A percentile compares a stretch with the other conserved stretches of the same genome.
These are phyloP conservation scores for Ctena decussata DNA, from an alignment of 2,888 invertebrate species.

Conservation along the genomic window DNA sequence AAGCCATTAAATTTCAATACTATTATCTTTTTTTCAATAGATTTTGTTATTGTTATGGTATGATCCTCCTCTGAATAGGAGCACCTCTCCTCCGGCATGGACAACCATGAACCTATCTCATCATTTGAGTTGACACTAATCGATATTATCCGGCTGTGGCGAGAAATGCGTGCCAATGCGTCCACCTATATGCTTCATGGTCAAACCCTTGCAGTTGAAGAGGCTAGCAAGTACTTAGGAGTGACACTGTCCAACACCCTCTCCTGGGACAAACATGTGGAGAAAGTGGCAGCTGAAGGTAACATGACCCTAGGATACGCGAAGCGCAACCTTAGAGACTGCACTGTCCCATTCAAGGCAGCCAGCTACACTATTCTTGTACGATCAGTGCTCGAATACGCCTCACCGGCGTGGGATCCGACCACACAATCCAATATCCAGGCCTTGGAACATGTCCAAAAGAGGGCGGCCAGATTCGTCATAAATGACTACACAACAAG, in stretches of 20 bases:
- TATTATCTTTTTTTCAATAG: no score
- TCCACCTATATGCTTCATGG: slow-evolving; percentile 11
- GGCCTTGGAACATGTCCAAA: slow-evolving; percentile 11
- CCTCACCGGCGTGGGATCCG: slow-evolving; percentile 17
- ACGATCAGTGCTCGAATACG: slow-evolving; percentile 17
- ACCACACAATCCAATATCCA: background rate
- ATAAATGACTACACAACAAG: slow-evolving; percentile 6
- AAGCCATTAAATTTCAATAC: no score
- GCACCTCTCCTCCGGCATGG: no score
- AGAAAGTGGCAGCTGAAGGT: slow-evolving; percentile 15
- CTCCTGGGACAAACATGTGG: slow-evolving; percentile 18
- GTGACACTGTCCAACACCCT: slow-evolving; percentile 11
- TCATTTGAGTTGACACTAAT: no score
- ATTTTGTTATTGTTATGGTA: no score
- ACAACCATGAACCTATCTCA: no score
- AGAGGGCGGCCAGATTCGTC: slow-evolving; percentile 6
- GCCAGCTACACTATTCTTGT: slow-evolving; percentile 10
- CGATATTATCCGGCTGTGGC: no score
- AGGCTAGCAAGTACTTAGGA: slow-evolving; percentile 5
- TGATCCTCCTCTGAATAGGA: no score
- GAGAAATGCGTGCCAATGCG: no score
- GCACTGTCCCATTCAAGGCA: slow-evolving; percentile 12
- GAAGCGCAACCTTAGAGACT: slow-evolving; percentile 19
- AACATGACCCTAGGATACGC: slow-evolving; percentile 29
- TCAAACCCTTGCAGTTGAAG: slow-evolving; percentile 6